A percentile compares a stretch with the other conserved stretches of the same genome.
These are phyloP conservation scores for Netta rufina DNA, from an alignment of 2,797 vertebrate species.

Conservation along the genomic window DNA sequence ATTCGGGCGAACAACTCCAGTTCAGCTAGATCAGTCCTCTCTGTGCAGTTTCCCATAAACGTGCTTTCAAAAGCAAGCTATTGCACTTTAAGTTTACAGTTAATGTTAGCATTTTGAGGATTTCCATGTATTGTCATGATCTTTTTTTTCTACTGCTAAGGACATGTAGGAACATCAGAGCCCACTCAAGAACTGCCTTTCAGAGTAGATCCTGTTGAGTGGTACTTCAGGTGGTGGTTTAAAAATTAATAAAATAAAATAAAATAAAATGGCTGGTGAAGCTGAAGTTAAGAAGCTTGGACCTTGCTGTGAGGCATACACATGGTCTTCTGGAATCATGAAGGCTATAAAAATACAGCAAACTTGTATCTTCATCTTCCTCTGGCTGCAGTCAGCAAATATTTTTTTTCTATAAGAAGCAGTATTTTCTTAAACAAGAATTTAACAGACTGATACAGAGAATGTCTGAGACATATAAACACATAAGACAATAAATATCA, in stretches of 20 bases:
- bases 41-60: not conserved
- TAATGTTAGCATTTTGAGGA: not conserved
- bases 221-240: not conserved
- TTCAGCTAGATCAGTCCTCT: not conserved
- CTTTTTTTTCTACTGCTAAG: not conserved
- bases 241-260: not conserved
- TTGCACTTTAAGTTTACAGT: not conserved
- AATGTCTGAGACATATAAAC: not conserved
- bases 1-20: not conserved
- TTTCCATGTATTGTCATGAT: not conserved
- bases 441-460: not conserved
- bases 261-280: not conserved
- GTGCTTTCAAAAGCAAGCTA: not conserved
- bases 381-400: not conserved
- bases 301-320: not conserved
- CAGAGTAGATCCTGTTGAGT: not conserved
- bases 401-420: not conserved
- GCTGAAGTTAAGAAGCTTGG: not conserved
- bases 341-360: not conserved
- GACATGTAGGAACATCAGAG: not conserved
- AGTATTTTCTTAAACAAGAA: not conserved
- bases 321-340: not conserved
- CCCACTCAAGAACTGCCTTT: not conserved
- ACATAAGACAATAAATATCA: accelerated
- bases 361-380: not conserved